Conservation (phyloP, 2,888 invertebrate species). For the Actias luna region DNA sequence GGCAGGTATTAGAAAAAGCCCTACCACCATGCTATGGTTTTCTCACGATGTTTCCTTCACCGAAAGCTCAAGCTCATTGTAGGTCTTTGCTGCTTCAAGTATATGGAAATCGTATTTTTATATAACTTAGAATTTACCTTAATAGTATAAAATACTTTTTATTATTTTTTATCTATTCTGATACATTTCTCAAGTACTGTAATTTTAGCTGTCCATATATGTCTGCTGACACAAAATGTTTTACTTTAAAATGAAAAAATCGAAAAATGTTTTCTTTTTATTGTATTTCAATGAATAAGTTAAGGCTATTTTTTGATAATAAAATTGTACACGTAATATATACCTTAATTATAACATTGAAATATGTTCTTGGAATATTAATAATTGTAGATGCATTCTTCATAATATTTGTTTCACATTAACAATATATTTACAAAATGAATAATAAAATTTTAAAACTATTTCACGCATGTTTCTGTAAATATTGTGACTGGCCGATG, state of each 20-base stretch:
- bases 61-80: too few species aligned
- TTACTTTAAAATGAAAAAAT: background rate
- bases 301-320: too few species aligned
- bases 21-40: too few species aligned
- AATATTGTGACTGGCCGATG: constrained; percentile 47
- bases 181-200: background rate
- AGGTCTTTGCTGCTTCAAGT: too few species aligned
- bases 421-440: constrained; percentile 32
- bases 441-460: constrained; percentile 27
- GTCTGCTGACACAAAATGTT: background rate
- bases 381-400: background rate
- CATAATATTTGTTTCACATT: background rate
- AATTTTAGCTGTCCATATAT: background rate
- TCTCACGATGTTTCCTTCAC: too few species aligned
- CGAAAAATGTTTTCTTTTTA: constrained; percentile 2
- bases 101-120: too few species aligned
- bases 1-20: too few species aligned
- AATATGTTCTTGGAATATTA: constrained; percentile 20
- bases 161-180: too few species aligned
- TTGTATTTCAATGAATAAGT: too few species aligned
- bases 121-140: too few species aligned
- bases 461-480: constrained; percentile 51
- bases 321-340: too few species aligned
- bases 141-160: too few species aligned
- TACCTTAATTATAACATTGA: constrained; percentile 20